These are phyloP conservation scores for Drosophila peninsularis DNA, from an alignment of 2,888 invertebrate genomes.

Conservation along the genomic window DNA sequence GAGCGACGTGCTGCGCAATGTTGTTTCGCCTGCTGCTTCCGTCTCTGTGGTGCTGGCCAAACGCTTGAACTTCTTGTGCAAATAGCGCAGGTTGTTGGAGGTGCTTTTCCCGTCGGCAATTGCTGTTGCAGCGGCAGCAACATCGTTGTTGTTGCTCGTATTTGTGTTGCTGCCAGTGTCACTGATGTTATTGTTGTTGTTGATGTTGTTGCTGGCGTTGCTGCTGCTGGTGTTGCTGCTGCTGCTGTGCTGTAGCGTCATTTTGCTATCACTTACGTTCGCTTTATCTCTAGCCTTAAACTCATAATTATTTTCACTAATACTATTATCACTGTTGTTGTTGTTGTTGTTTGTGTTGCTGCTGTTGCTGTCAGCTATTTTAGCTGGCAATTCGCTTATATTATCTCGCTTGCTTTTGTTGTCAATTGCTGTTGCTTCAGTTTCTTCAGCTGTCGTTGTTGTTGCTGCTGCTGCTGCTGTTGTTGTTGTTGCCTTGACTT, in stretches of 20 bases:
- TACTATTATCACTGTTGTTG: slow-evolving; percentile 80
- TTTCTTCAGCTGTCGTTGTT: too few species aligned
- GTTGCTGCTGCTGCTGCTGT: slow-evolving; percentile 35
- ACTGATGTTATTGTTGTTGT: slow-evolving; percentile 8
- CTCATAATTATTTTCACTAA: slow-evolving; percentile 79
- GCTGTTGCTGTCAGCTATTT: slow-evolving; percentile 41
- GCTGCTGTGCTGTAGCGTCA: slow-evolving; percentile 72
- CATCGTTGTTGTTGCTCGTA: slow-evolving; percentile 12
- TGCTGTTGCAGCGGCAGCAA: slow-evolving; percentile 31
- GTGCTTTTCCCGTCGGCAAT: slow-evolving; percentile 82
- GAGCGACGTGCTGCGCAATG: slow-evolving; percentile 74
- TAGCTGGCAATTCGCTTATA: slow-evolving; percentile 50
- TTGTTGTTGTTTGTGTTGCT: slow-evolving; percentile 64
- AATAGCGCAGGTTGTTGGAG: slow-evolving; percentile 89
- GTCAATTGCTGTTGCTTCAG: slow-evolving; percentile 39
- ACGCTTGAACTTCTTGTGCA: slow-evolving; percentile 97
- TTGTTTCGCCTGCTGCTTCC: slow-evolving; percentile 34
- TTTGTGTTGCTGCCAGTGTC: slow-evolving; percentile 10
- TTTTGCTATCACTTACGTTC: slow-evolving; percentile 79
- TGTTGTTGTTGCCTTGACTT: slow-evolving; percentile 42
- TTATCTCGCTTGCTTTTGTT: slow-evolving; percentile 50
- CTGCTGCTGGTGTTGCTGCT: slow-evolving; percentile 18
- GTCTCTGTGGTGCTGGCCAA: slow-evolving; percentile 86
- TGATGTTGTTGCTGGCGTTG: slow-evolving; percentile 4
- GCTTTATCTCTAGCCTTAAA: slow-evolving; percentile 75